Conservation (phyloP, 2,888 invertebrate genomes). For the Drosophila limbata region DNA sequence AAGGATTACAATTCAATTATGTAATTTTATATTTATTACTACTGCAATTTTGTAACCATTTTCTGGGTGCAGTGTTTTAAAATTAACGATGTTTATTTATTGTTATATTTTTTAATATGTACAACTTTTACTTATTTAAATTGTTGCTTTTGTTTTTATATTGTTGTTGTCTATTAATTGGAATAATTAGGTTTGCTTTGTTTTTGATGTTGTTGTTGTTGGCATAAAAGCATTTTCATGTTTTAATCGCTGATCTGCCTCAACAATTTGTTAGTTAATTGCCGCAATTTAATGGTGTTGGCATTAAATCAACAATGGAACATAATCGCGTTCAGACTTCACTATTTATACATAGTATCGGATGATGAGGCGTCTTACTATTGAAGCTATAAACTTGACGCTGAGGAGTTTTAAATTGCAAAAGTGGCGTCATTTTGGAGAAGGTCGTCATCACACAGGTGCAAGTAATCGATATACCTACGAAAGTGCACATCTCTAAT, state of each 20-base stretch:
- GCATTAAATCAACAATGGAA: conserved; percentile 17
- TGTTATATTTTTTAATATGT: background rate
- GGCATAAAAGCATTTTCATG: conserved; percentile 70
- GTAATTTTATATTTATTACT: no score
- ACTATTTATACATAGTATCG: background rate
- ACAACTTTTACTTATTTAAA: conserved; percentile 34
- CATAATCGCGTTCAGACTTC: conserved; percentile 15
- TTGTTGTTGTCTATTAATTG: conserved; percentile 29
- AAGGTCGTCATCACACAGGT: conserved; percentile 43
- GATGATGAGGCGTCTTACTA: background rate
- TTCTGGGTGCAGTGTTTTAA: conserved; percentile 11
- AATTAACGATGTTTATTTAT: conserved; percentile 20
- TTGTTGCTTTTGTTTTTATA: conserved; percentile 14
- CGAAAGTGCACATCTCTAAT: conserved; percentile 11
- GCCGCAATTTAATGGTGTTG: conserved; percentile 56
- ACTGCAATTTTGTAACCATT: conserved; percentile 6
- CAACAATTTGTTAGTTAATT: conserved; percentile 77
- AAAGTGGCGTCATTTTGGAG: conserved; percentile 17
- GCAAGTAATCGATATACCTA: conserved; percentile 25
- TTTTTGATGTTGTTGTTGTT: background rate
- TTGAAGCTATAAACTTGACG: no score
- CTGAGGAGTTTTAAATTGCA: background rate
- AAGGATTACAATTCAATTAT: no score
- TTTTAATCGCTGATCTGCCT: conserved; percentile 75
- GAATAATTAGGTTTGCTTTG: conserved; percentile 37